Evolutionary conservation across 2,888 invertebrate genomes (phyloP).

Genomic region (Conomelus anceps): DNA sequence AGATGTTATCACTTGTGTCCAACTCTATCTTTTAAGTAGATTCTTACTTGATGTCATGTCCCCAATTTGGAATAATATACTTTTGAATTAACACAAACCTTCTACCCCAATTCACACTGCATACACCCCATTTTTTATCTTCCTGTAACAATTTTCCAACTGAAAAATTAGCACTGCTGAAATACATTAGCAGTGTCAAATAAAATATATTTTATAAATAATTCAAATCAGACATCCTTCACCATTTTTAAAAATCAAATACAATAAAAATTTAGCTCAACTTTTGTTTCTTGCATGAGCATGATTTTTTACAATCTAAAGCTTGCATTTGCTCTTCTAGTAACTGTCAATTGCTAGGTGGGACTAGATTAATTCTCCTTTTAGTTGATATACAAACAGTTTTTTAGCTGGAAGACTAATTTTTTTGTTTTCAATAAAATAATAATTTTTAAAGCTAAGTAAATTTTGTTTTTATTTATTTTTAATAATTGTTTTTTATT

Average conservation of each 20-base stretch:
- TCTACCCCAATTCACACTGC: too few relatives aligned
- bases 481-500: constrained; percentile 2
- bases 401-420: background rate
- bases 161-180: background rate
- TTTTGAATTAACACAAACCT: too few relatives aligned
- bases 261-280: background rate
- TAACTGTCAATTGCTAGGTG: background rate
- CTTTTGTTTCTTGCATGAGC: background rate
- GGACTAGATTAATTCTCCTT: too few relatives aligned
- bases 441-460: background rate
- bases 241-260: background rate
- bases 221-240: background rate
- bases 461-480: background rate
- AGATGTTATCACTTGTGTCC: too few relatives aligned
- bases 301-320: background rate
- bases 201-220: background rate
- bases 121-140: too few relatives aligned
- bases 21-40: background rate
- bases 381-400: background rate
- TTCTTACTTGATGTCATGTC: background rate
- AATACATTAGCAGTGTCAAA: background rate
- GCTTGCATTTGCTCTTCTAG: background rate
- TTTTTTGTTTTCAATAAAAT: background rate
- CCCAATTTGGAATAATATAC: background rate
- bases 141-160: too few relatives aligned